Evolutionary conservation across 2,888 invertebrate species (phyloP).

Genomic region (Chaetogeoica ovagalla): DNA sequence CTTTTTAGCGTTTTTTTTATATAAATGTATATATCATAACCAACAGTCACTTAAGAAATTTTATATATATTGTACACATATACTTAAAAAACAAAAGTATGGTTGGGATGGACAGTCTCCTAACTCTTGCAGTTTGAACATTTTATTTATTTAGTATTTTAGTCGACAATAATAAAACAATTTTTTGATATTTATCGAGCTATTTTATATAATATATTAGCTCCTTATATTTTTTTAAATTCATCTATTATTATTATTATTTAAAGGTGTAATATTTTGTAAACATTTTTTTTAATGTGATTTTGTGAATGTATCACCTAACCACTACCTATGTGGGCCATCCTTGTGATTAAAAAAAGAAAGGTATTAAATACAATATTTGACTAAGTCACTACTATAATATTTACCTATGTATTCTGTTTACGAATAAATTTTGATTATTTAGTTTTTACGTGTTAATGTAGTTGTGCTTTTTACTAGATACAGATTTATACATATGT

Average conservation of each 20-base stretch:
- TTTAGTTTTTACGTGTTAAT: slow-evolving; percentile 33
- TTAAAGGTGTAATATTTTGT: slow-evolving; percentile 1
- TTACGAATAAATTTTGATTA: neutral
- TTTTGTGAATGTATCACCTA: neutral
- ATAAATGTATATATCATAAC: too few relatives aligned
- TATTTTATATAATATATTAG: neutral
- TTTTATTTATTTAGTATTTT: too few relatives aligned
- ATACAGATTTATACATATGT: neutral
- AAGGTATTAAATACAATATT: too few relatives aligned
- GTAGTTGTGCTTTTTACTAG: slow-evolving; percentile 33
- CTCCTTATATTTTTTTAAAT: slow-evolving; percentile 31
- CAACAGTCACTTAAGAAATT: too few relatives aligned
- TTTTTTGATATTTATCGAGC: neutral
- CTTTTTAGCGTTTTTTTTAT: neutral
- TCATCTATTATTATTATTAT: neutral
- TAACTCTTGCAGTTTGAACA: too few relatives aligned
- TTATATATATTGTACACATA: too few relatives aligned
- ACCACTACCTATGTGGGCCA: slow-evolving; percentile 21
- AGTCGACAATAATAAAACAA: too few relatives aligned
- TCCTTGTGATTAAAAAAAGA: slow-evolving; percentile 17
- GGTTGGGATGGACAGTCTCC: too few relatives aligned
- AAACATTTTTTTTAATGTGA: slow-evolving; percentile 9
- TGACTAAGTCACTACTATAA: too few relatives aligned
- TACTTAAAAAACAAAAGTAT: too few relatives aligned
- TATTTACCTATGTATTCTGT: too few relatives aligned